Percentiles rank a stretch among this genome's conserved stretches.
phyloP scores from a whole-genome alignment of 2,797 vertebrate genomes.

The Sebastes wilsoni region DNA sequence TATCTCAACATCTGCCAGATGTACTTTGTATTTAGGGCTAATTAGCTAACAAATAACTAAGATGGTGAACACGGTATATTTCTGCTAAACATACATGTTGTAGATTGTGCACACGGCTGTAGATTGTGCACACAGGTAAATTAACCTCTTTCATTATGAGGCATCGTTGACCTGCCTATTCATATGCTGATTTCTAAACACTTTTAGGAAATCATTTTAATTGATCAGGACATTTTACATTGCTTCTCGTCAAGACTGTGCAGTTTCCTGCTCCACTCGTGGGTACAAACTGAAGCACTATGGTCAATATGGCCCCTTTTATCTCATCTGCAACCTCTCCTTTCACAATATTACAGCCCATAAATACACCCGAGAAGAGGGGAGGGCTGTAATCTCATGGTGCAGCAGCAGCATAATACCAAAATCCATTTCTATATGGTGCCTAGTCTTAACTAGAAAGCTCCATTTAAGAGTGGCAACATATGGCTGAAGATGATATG shows the following conservation, averaged over 20 bases:
- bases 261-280: not conserved
- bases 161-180: not conserved
- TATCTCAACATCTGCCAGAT: not conserved
- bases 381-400: constrained; percentile 12
- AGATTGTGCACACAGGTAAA: not conserved
- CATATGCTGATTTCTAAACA: not conserved
- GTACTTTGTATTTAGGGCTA: not conserved
- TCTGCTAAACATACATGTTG: not conserved
- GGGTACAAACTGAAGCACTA: constrained; percentile 10
- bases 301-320: constrained; percentile 30
- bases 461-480: constrained; percentile 29
- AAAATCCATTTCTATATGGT: constrained; percentile 38
- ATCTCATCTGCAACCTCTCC: constrained; percentile 28
- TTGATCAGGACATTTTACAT: not conserved
- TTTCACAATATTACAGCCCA: constrained; percentile 28
- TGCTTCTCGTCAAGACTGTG: not conserved
- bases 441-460: constrained; percentile 12
- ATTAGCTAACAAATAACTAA: not conserved
- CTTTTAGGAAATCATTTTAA: constrained; percentile 14
- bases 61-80: not conserved
- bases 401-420: constrained; percentile 12
- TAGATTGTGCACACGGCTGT: not conserved
- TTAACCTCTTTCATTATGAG: not conserved
- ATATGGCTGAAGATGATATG: constrained; percentile 29
- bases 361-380: constrained; percentile 7